A percentile compares a stretch with the other conserved stretches of the same genome.
These are phyloP conservation scores for Fratercula arctica DNA, from an alignment of 2,797 vertebrate species.

Conservation along the genomic window DNA sequence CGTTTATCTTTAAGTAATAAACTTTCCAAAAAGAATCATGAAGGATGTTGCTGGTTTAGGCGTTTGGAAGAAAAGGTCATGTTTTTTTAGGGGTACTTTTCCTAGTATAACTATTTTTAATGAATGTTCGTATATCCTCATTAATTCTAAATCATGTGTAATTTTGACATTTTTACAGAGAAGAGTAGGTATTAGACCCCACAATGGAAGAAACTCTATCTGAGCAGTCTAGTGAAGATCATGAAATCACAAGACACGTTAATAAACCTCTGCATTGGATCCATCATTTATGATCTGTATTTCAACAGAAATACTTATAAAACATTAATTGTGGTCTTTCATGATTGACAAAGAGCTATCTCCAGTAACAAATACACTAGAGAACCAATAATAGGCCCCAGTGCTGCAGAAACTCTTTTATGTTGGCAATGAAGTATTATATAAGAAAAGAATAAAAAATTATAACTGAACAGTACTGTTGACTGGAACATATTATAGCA, in stretches of 20 bases:
- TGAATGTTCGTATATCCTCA: not conserved
- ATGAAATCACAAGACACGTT: not conserved
- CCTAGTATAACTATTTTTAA: not conserved
- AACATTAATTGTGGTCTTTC: not conserved
- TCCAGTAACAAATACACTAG: not conserved
- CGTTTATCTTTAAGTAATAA: not conserved
- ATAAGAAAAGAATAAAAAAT: not conserved
- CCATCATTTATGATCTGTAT: not conserved
- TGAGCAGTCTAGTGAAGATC: not conserved
- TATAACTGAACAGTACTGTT: not conserved
- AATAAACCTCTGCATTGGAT: not conserved
- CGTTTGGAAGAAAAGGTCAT: not conserved
- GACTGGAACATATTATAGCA: not conserved
- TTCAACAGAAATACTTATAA: not conserved
- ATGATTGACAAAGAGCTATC: not conserved
- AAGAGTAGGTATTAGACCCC: not conserved
- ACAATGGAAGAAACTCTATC: not conserved
- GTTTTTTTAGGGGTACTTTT: fast-evolving
- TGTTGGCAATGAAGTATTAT: not conserved
- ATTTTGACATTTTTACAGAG: not conserved
- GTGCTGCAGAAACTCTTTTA: not conserved
- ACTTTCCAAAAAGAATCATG: not conserved
- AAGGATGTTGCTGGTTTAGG: not conserved
- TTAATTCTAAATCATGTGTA: not conserved
- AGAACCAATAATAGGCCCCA: not conserved